Evolutionary conservation across 2,888 invertebrate species (phyloP).

Genomic region (Tetragnatha montana): DNA sequence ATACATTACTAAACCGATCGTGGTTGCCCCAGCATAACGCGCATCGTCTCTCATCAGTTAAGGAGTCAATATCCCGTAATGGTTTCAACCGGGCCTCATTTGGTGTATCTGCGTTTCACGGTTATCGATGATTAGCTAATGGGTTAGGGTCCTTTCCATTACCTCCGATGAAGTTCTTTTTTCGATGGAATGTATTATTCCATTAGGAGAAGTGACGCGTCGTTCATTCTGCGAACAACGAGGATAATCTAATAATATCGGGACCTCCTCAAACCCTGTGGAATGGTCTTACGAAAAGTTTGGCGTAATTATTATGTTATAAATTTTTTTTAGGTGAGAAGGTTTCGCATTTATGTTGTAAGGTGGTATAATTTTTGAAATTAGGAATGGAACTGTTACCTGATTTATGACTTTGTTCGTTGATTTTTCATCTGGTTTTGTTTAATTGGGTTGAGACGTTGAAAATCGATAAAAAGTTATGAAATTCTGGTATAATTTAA

Average conservation of each 20-base stretch:
- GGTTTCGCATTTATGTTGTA: too few species aligned
- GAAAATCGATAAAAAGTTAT: too few species aligned
- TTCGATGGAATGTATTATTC: neutral
- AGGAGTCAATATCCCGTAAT: neutral
- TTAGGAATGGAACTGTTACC: too few species aligned
- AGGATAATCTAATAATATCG: neutral
- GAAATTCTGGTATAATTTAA: too few species aligned
- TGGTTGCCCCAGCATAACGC: too few species aligned
- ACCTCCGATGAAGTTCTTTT: neutral
- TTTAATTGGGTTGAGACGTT: too few species aligned
- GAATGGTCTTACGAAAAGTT: too few species aligned
- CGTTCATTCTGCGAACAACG: neutral
- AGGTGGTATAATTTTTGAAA: too few species aligned
- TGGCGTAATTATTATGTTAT: neutral
- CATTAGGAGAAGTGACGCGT: neutral
- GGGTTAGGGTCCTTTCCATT: neutral
- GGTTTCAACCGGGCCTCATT: neutral
- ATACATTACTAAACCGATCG: too few species aligned
- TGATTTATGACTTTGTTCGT: too few species aligned
- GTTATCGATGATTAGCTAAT: slow-evolving; percentile 1
- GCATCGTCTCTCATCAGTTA: neutral
- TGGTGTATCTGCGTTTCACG: neutral
- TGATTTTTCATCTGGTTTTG: too few species aligned
- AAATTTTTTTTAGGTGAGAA: too few species aligned
- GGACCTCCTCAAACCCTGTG: neutral